Base-by-base conservation (phyloP, 1,140 invertebrate genomes). In the Apolygus lucorum region DNA sequence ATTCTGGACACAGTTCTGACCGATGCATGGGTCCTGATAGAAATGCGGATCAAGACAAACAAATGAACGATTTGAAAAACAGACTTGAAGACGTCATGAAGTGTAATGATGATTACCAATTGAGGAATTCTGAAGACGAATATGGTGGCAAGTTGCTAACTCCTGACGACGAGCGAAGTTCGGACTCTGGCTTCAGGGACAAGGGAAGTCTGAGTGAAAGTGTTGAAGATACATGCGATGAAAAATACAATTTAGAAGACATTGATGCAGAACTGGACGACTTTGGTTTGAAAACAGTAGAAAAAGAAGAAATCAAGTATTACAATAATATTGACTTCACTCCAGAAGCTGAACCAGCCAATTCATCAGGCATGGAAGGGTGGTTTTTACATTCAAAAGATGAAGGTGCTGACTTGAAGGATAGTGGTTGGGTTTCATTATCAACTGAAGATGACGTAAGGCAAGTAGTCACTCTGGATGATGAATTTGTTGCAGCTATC, bases 401-500 rank as follows among this genome's bases (percentile, higher is more conserved):
- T 24, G 64, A 70, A 2, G 14, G 17, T 0, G 29, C 67, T 17
- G 52, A 54, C 77, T 65, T 68, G 71, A 70, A 66, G 42, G 71
- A 75, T 17, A 76, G 54, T 76, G 74, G 73, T 73, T 81, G 71
- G 79, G 77, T 2, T 77, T 79, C 14, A 78, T 78, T 11, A 72
- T 76, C 2, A 69, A 77, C 21, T 65, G 73, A 71, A 70, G 75
- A 77, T 26, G 74, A 76, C 22, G 76, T 28, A 70, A 78, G 79
- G 25, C 78, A 83, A 28, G 84, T 82, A 76, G 82, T 85, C 70
- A 80, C 80, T 26, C 80, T 88, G 67, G 86, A 89, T 74, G 87
- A 88, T 73, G 88, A 88, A 73, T 86, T 86, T 74, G 85, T 88
- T 70, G 81, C 84, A 21, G 87, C 87, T 1, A 82, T 89, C 68